phyloP scores from a whole-genome alignment of 2,888 invertebrate genomes.

The Cantharis flavilabris region DNA sequence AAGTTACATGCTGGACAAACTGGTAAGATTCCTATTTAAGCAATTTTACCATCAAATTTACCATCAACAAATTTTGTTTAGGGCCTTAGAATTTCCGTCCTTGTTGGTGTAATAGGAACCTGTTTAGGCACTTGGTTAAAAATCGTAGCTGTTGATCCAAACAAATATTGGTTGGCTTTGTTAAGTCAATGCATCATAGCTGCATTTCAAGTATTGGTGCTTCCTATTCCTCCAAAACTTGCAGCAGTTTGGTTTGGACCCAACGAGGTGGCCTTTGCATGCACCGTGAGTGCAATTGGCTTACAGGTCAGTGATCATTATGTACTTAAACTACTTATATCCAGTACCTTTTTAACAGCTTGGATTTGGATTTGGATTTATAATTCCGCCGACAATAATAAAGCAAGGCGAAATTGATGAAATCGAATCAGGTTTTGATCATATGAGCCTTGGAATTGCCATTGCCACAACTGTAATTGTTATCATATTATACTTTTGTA shows the following conservation, averaged over 20 bases:
- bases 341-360: background rate
- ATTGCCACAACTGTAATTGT: background rate
- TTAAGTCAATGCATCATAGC: background rate
- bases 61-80: background rate
- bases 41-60: background rate
- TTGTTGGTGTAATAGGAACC: background rate
- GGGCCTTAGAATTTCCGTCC: background rate
- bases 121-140: background rate
- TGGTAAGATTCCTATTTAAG: background rate
- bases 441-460: background rate
- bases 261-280: background rate
- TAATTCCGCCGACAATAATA: background rate
- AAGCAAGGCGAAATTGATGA: background rate
- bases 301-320: background rate
- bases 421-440: background rate
- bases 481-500: background rate
- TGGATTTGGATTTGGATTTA: background rate
- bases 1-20: background rate
- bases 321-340: too few species aligned
- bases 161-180: background rate
- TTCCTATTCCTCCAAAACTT: background rate
- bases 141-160: background rate
- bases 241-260: background rate
- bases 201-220: background rate
- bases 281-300: background rate